phyloP scores from a whole-genome alignment of 2,797 vertebrate species.

The Thamnophis elegans region DNA sequence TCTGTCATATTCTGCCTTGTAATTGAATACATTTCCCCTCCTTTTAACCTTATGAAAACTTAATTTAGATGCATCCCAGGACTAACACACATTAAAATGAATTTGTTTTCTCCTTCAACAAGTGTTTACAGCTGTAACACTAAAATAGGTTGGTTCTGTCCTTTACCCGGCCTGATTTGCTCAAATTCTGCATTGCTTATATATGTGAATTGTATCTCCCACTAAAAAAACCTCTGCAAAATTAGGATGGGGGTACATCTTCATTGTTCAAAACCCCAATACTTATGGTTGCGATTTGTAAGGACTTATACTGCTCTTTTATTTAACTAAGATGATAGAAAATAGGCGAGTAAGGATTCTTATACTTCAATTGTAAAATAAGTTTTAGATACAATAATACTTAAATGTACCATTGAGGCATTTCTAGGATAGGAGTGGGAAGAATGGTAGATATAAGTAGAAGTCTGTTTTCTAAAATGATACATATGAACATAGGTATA shows the following conservation, averaged over 20 bases:
- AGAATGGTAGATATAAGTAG: neutral
- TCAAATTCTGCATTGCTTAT: neutral
- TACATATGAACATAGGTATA: neutral
- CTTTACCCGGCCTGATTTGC: neutral
- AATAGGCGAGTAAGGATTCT: neutral
- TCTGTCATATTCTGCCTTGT: slow-evolving; percentile 1
- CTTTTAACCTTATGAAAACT: slow-evolving; percentile 4
- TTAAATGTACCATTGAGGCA: neutral
- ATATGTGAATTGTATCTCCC: neutral
- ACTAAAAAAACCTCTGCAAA: neutral
- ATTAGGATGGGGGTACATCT: neutral
- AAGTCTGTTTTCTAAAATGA: neutral
- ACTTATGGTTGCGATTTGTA: neutral
- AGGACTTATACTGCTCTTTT: neutral
- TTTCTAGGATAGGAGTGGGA: neutral
- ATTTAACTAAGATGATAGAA: neutral
- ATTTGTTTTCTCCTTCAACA: neutral
- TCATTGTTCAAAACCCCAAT: neutral
- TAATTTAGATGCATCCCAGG: slow-evolving; percentile 12
- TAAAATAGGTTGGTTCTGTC: neutral
- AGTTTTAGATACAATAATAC: neutral
- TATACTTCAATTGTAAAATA: neutral
- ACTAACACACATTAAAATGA: slow-evolving; percentile 20
- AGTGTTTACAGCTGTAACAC: neutral
- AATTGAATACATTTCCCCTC: slow-evolving; percentile 8